Base-by-base conservation (phyloP, 2,888 invertebrate genomes). In the Abscondita cerata region DNA sequence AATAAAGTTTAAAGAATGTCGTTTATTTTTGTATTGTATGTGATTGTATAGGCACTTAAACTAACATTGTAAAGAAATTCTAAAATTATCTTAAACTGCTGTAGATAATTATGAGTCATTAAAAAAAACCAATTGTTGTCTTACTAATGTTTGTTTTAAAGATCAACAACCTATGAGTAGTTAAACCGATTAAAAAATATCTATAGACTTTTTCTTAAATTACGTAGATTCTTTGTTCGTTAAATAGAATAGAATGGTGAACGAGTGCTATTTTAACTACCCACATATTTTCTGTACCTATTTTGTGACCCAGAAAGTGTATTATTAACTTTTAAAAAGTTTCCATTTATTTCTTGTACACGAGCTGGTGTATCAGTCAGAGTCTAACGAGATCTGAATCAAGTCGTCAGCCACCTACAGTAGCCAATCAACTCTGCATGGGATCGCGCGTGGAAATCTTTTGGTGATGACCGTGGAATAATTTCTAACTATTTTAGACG, bases 391-490 rank as follows among this genome's bases (percentile, higher is more conserved):
- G 65, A 58, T 62, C 47, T 70, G 68, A 70, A 72, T 68, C 64
- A 67, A 66, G 69, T 72, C 68, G 69, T 70, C 69, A 69, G 64
- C 67, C 68, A 69, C 70, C 70, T 62, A 66, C 62, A 68, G 62
- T 53, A 64, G 52, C 55, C 55, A 69, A 71, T 71, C 66, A 69
- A 51, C 69, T 20, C 60, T 36, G 44, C 63, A 52, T 68, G 70
- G 56, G 66, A 65, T 67, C 66, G 69, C 72, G 68, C 72, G 70
- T 70, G 70, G 47, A 36, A 12, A 25, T 51, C 33, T 40, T 59
- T 52, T 44, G 40, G 20, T 48, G 46, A 52, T 57, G 48, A 40
- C 41, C 52, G 52, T 57, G 34, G 47, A 25, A 46, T 31, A 36
- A 47, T 31, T 25, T 25, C 2, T 2, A 25, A 25, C 25, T 25